Conservation (phyloP, 1,140 invertebrate genomes). For the Drosophila mojavensis region DNA sequence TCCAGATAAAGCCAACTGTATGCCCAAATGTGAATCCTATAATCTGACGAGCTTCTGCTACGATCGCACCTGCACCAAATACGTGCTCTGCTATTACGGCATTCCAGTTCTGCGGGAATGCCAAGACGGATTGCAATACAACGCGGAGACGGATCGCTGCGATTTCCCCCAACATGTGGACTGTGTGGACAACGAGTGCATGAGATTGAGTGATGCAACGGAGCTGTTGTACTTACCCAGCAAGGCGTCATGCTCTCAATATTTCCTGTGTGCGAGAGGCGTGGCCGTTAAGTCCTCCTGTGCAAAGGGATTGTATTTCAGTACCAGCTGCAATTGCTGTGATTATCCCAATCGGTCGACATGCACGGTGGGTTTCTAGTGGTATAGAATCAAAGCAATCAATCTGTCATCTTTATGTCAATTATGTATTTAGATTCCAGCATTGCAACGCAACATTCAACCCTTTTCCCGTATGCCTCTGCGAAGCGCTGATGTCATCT, state of each 20-base stretch:
- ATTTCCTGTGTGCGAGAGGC: slow-evolving; percentile 67
- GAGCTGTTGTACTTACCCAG: slow-evolving; percentile 65
- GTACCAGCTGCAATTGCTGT: slow-evolving; percentile 63
- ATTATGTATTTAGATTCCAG: slow-evolving; percentile 40
- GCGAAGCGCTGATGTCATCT: slow-evolving; percentile 39
- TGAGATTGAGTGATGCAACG: slow-evolving; percentile 48
- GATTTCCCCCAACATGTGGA: slow-evolving; percentile 74
- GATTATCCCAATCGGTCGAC: slow-evolving; percentile 55
- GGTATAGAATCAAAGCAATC: not conserved
- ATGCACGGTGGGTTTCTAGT: slow-evolving; percentile 51
- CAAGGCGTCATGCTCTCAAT: slow-evolving; percentile 65
- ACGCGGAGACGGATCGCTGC: slow-evolving; percentile 70
- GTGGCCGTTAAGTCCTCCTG: slow-evolving; percentile 45
- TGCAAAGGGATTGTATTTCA: slow-evolving; percentile 62
- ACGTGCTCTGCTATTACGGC: slow-evolving; percentile 70
- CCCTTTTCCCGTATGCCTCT: slow-evolving; percentile 34
- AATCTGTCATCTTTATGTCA: too few species aligned
- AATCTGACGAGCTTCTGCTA: slow-evolving; percentile 60
- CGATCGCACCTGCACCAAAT: slow-evolving; percentile 75
- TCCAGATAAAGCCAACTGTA: slow-evolving; percentile 7
- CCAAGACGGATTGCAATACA: slow-evolving; percentile 70
- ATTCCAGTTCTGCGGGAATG: slow-evolving; percentile 66
- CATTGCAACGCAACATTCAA: slow-evolving; percentile 39
- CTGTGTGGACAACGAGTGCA: slow-evolving; percentile 75
- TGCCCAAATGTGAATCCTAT: slow-evolving; percentile 36